Evolutionary conservation across 2,113 vertebrate genomes (phyloP).

Genomic region (Vimba vimba): DNA sequence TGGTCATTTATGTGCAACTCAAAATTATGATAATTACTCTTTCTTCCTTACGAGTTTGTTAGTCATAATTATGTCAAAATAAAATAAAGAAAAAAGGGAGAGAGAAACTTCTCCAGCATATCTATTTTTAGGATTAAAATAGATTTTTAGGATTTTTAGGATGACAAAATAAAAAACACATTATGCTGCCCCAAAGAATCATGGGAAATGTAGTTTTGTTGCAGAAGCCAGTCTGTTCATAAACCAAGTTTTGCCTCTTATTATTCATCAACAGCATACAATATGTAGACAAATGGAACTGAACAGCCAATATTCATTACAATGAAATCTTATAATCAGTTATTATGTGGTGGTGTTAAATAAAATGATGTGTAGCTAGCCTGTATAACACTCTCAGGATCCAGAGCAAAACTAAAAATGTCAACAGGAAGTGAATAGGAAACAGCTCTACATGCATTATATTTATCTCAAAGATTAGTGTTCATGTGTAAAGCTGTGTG

Average conservation of each 20-base stretch:
- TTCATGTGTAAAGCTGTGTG: no score
- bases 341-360: background rate
- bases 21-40: no score
- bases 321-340: background rate
- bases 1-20: background rate
- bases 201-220: background rate
- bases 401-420: no score
- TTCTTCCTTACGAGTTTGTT: background rate
- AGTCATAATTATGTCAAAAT: background rate
- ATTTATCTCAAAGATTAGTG: no score
- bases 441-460: no score
- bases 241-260: background rate
- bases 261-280: background rate
- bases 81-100: background rate
- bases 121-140: background rate
- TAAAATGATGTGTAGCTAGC: background rate
- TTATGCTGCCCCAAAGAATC: background rate
- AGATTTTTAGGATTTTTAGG: no score
- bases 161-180: background rate
- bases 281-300: background rate
- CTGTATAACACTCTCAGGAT: no score
- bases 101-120: background rate
- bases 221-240: background rate
- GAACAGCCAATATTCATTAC: background rate
- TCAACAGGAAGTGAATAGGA: no score